These are phyloP conservation scores for Bombylius discolor DNA, from an alignment of 2,888 invertebrate genomes.

Conservation along the genomic window DNA sequence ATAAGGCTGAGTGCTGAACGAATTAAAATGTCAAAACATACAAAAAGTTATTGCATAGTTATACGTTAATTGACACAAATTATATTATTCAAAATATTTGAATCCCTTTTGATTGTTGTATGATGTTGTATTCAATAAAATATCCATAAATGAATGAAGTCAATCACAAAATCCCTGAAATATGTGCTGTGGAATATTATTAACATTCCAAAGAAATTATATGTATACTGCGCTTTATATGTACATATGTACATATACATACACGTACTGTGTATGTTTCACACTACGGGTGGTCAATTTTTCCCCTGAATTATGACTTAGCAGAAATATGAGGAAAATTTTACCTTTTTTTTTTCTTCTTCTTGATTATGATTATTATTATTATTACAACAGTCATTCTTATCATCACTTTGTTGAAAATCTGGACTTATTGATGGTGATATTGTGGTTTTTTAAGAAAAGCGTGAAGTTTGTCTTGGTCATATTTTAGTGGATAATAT, in stretches of 20 bases:
- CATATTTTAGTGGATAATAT: too few species aligned
- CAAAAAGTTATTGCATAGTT: neutral
- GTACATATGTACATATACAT: too few species aligned
- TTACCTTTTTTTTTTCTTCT: neutral
- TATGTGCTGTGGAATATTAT: too few species aligned
- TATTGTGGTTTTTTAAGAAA: too few species aligned
- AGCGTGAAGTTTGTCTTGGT: too few species aligned
- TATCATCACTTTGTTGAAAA: slow-evolving; percentile 9
- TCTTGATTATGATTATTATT: too few species aligned
- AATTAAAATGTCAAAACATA: slow-evolving; percentile 1
- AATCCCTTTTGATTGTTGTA: too few species aligned
- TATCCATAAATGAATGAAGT: too few species aligned
- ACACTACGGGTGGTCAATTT: slow-evolving; percentile 3
- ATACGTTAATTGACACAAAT: slow-evolving; percentile 6
- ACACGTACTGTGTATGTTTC: neutral
- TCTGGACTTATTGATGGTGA: neutral
- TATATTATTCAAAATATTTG: neutral
- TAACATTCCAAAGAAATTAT: too few species aligned
- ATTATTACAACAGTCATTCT: neutral
- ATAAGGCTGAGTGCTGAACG: neutral
- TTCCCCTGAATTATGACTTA: slow-evolving; percentile 3
- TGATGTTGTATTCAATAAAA: too few species aligned
- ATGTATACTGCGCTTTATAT: too few species aligned
- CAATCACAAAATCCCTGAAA: too few species aligned
- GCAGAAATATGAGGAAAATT: neutral